Conservation (phyloP, 2,113 vertebrate species). For the Peromyscus californicus region DNA sequence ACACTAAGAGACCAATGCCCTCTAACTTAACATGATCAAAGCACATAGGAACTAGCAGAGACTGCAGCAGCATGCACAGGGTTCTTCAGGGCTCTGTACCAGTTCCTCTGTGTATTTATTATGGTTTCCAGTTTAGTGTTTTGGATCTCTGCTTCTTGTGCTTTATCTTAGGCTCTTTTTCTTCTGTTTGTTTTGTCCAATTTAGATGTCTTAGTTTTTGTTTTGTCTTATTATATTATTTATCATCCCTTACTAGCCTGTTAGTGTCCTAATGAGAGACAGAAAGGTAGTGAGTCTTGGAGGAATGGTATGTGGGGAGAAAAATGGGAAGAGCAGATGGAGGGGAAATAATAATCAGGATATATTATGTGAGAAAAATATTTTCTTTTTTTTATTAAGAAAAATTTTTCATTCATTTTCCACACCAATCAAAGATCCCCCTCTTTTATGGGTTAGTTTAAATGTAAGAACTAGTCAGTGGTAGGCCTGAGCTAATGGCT, state of each 20-base stretch:
- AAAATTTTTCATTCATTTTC: no score
- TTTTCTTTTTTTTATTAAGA: no score
- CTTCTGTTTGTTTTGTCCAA: neutral
- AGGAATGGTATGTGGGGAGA: neutral
- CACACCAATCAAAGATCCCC: no score
- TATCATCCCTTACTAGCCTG: neutral
- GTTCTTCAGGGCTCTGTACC: neutral
- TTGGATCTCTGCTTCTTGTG: neutral
- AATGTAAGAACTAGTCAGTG: no score
- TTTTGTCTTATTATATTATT: neutral
- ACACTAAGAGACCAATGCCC: neutral
- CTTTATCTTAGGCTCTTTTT: neutral
- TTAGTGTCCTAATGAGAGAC: neutral
- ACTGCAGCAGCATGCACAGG: neutral
- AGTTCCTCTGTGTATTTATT: neutral
- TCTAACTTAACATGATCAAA: neutral
- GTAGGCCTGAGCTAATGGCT: no score
- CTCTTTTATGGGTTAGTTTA: no score
- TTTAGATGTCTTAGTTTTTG: neutral
- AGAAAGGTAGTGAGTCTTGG: neutral
- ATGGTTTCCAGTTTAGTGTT: neutral
- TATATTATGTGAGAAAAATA: neutral
- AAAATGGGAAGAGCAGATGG: neutral
- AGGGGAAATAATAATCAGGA: neutral
- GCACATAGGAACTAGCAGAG: neutral